Percentiles rank a stretch among this genome's conserved stretches.
Evolutionary conservation across 2,888 invertebrate genomes (phyloP).

Genomic region (Melipona bicolor): DNA sequence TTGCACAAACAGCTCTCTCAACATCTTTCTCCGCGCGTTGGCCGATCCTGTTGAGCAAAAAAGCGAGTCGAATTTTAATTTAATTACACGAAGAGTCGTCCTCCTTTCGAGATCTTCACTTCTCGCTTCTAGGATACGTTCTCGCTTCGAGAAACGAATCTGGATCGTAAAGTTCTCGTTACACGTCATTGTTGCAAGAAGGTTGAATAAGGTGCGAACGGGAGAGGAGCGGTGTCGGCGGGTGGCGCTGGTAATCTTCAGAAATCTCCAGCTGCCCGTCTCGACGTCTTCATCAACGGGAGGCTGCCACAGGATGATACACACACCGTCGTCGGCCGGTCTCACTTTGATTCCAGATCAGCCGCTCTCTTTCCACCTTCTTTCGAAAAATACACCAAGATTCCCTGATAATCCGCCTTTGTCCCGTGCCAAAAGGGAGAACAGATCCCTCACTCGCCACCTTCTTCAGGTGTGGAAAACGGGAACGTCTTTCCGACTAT

Average conservation of each 20-base stretch:
- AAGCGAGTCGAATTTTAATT: neutral
- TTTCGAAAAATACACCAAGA: constrained; percentile 57
- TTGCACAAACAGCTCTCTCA: neutral
- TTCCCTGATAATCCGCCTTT: constrained; percentile 59
- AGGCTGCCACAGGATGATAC: constrained; percentile 46
- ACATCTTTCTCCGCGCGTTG: neutral
- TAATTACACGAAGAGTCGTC: neutral
- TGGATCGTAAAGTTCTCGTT: constrained; percentile 71
- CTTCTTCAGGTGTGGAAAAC: constrained; percentile 9
- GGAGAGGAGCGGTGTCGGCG: constrained; percentile 62
- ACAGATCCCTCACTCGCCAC: constrained; percentile 17
- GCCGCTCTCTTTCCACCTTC: neutral
- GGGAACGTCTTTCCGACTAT: constrained; percentile 1
- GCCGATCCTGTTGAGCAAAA: no score
- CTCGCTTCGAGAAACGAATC: constrained; percentile 1
- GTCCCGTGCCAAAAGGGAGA: constrained; percentile 40
- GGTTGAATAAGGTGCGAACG: constrained; percentile 68
- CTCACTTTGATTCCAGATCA: constrained; percentile 57
- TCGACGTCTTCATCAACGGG: constrained; percentile 69
- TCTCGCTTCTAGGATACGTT: no score
- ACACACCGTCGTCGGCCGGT: constrained; percentile 26
- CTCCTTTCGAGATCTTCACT: neutral
- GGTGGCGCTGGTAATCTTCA: constrained; percentile 61
- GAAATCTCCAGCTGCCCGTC: constrained; percentile 68
- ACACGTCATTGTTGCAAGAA: constrained; percentile 68